Evolutionary conservation across 2,113 vertebrate genomes (phyloP).

Genomic region (Callionymus lyra): DNA sequence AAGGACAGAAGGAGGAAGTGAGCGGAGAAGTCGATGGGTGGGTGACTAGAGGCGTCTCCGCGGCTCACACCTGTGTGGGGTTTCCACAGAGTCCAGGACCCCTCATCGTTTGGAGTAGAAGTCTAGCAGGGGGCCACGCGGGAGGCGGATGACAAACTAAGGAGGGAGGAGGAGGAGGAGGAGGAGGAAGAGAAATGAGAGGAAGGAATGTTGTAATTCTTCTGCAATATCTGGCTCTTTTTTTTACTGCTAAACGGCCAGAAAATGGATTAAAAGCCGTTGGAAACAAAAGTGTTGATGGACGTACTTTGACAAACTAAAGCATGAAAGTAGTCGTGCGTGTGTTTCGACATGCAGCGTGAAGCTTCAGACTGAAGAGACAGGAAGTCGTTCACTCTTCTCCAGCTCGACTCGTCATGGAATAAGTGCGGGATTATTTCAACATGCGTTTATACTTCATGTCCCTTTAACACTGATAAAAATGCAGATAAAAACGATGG

Average conservation of each 20-base stretch:
- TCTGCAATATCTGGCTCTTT: constrained; percentile 17
- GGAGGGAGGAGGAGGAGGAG: constrained; percentile 15
- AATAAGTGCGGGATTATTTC: too few relatives aligned
- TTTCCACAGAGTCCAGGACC: constrained; percentile 74
- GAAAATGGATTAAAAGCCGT: background rate
- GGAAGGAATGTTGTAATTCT: constrained; percentile 57
- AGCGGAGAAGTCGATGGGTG: constrained; percentile 45
- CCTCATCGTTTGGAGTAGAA: constrained; percentile 82
- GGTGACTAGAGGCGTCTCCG: constrained; percentile 41
- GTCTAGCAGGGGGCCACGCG: constrained; percentile 92
- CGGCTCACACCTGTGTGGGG: constrained; percentile 73
- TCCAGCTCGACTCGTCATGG: too few relatives aligned
- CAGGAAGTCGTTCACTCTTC: constrained; percentile 34
- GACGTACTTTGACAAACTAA: background rate
- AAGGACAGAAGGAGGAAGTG: constrained; percentile 32
- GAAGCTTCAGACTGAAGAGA: constrained; percentile 7
- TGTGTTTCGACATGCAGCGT: constrained; percentile 38
- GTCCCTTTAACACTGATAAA: too few relatives aligned
- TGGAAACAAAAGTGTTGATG: background rate
- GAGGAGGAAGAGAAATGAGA: constrained; percentile 51
- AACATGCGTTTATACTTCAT: too few relatives aligned
- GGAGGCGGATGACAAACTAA: constrained; percentile 70
- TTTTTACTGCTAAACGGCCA: constrained; percentile 19
- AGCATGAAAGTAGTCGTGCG: constrained; percentile 24
- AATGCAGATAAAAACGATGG: too few relatives aligned